A percentile compares a stretch with the other conserved stretches of the same genome.
Conservation (phyloP, 1,140 invertebrate species). For the Orius laevigatus region DNA sequence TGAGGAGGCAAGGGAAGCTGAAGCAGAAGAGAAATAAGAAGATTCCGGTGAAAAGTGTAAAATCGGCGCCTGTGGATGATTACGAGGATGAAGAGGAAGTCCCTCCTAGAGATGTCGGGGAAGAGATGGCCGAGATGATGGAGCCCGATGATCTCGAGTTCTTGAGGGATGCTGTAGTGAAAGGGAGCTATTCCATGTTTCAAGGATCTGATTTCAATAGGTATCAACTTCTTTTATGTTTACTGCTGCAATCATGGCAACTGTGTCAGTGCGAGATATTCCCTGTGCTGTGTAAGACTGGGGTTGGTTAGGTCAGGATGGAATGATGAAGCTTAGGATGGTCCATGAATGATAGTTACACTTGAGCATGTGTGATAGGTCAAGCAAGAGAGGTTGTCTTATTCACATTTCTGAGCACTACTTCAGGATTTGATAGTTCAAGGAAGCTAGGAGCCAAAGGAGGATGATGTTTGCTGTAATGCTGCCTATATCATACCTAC, state of each 20-base stretch:
- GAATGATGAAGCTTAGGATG: no score
- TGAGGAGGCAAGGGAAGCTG: conserved; percentile 40
- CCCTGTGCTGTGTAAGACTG: no score
- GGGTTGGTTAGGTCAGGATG: no score
- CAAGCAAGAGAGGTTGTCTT: no score
- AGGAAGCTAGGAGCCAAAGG: no score
- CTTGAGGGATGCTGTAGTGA: conserved; percentile 33
- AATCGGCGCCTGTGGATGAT: conserved; percentile 20
- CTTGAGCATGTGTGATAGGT: no score
- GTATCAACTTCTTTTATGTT: no score
- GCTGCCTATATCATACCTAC: no score
- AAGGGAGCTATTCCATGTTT: conserved; percentile 32
- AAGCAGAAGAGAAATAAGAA: conserved; percentile 33
- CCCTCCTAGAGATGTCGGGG: conserved; percentile 34
- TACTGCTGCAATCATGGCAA: neutral
- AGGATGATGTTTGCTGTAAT: no score
- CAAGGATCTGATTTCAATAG: conserved; percentile 25
- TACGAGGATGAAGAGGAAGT: conserved; percentile 26
- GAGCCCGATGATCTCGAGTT: conserved; percentile 45
- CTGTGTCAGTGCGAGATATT: neutral
- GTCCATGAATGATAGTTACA: no score
- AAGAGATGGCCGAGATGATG: conserved; percentile 44
- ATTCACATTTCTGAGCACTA: no score
- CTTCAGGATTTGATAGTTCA: no score
- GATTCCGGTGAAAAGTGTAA: conserved; percentile 21